phyloP scores from a whole-genome alignment of 2,797 vertebrate species.

The Microctenopoma stevenorrisi region DNA sequence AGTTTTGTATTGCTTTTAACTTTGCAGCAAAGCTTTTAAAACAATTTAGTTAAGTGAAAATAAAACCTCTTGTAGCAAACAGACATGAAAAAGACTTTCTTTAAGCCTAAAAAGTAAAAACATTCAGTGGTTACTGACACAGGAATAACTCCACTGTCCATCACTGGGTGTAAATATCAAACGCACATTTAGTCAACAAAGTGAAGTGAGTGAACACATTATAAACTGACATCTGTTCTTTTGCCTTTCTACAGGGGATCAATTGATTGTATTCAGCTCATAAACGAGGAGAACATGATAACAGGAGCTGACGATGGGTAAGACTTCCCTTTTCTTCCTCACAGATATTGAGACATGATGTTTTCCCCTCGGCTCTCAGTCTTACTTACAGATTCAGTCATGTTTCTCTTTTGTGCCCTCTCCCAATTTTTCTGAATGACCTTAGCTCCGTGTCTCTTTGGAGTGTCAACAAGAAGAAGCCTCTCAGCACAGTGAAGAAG shows the following conservation, averaged over 20 bases:
- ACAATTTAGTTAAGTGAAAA: no score
- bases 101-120: no score
- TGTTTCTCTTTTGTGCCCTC: slow-evolving; percentile 11
- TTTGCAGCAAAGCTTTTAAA: no score
- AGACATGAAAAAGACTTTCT: no score
- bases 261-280: slow-evolving; percentile 95
- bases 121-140: no score
- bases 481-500: slow-evolving; percentile 85
- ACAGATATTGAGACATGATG: background rate
- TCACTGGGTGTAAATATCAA: no score
- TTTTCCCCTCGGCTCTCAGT: background rate
- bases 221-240: background rate
- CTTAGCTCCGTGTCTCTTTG: slow-evolving; percentile 91
- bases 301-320: slow-evolving; percentile 95
- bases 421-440: slow-evolving; percentile 73
- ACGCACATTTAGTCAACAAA: no score
- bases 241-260: slow-evolving; percentile 85
- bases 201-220: no score
- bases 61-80: no score
- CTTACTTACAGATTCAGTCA: slow-evolving; percentile 3
- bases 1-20: no score
- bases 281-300: slow-evolving; percentile 97
- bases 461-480: slow-evolving; percentile 95
- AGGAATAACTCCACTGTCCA: no score
- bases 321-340: slow-evolving; percentile 38